Evolutionary conservation across 2,888 invertebrate genomes (phyloP).

Genomic region (Corythucha ciliata): DNA sequence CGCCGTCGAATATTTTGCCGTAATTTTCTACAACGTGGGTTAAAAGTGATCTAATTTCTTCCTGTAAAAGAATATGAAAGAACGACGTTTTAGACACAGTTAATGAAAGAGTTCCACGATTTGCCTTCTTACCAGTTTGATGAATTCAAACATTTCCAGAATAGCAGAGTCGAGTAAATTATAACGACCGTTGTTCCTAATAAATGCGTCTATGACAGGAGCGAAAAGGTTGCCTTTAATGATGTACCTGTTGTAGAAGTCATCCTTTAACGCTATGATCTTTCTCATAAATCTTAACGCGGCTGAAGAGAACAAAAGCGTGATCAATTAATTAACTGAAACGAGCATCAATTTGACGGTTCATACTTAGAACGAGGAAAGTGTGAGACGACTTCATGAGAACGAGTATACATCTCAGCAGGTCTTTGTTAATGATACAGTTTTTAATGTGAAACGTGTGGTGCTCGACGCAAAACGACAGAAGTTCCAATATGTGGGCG

Average conservation of each 20-base stretch:
- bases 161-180: conserved; percentile 98
- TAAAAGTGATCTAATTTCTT: conserved; percentile 82
- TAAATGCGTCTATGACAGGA: conserved; percentile 92
- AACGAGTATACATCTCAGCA: conserved; percentile 87
- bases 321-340: conserved; percentile 11
- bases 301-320: conserved; percentile 44
- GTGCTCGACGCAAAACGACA: conserved; percentile 98
- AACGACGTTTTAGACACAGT: background rate
- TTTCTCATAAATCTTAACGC: conserved; percentile 95
- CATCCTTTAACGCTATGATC: conserved; percentile 94
- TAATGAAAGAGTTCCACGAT: too few relatives aligned
- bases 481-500: conserved; percentile 85
- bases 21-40: conserved; percentile 94
- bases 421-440: conserved; percentile 92
- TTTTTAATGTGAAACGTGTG: conserved; percentile 98
- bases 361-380: conserved; percentile 81
- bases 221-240: conserved; percentile 89
- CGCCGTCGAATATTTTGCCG: conserved; percentile 84
- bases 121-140: conserved; percentile 69
- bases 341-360: conserved; percentile 2
- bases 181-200: conserved; percentile 93
- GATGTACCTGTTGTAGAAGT: conserved; percentile 95
- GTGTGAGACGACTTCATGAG: conserved; percentile 95
- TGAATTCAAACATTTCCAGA: conserved; percentile 98
- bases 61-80: conserved; percentile 42